Evolutionary conservation across 1,140 invertebrate species (phyloP), one percentile per base, ranked within the genome.

Genomic region (Adelges cooleyi): DNA sequence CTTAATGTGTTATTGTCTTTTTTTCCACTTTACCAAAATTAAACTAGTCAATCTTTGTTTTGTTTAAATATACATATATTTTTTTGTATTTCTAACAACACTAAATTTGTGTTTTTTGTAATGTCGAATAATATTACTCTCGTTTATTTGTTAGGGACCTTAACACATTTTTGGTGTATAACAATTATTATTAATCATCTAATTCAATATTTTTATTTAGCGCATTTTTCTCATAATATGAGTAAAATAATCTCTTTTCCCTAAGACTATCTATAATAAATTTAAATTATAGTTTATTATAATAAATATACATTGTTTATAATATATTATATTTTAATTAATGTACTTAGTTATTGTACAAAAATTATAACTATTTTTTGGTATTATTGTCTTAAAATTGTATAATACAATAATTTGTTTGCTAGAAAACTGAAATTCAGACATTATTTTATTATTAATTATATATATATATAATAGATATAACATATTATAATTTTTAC

Each of bases 31-130:
- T 62, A 62, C 56, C 42, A 62, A 62, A 59, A 62, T 62, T 18
- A 62, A 62, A 62, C 56, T 62, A 62, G 56, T 62, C 56, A 62
- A 62, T 48, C 22, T 59, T 62, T 62, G 56, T 62, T 62, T 62
- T 62, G 42, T 62, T 62, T 29, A 20, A 46, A 62, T 62, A 36
- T 62, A 46, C 20, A 62, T 46, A 20, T 62, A n/a, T 62, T 62
- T 62, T 40, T 62, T 62, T 62, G 42, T 62, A 29, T 62, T 62
- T 15, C 25, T 6, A 46, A 46, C 13, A 62, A 44, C 22, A 62
- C n/a, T n/a, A 33, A 15, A 29, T 48, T 62, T 11, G 11, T 33
- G 29, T 11, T 33, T 6, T 62, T 11, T 42, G 3, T 44, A 62
- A n/a, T n/a, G 40, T 29, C 27, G 23, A 25, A 62, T 27, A 46